These are phyloP conservation scores for Chromoteleia sp. DNA, from an alignment of 2,888 invertebrate species.

Conservation along the genomic window DNA sequence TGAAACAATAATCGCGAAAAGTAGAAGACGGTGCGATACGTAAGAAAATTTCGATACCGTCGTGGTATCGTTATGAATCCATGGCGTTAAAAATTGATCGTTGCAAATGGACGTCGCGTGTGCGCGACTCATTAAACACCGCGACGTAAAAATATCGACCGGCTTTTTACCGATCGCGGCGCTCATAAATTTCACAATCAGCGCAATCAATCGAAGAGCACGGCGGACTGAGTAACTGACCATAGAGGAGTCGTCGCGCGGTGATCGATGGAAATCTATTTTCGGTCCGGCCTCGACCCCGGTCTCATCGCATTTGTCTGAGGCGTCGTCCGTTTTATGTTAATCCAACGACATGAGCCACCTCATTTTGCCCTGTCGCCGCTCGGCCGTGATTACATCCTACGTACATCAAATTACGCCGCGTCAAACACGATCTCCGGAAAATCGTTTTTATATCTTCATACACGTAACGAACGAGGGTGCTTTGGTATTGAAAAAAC, in stretches of 20 bases:
- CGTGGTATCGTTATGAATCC: background rate
- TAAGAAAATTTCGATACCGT: no score
- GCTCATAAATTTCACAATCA: slow-evolving; percentile 58
- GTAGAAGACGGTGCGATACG: no score
- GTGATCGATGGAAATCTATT: slow-evolving; percentile 67
- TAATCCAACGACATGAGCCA: slow-evolving; percentile 54
- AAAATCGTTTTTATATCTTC: slow-evolving; percentile 33
- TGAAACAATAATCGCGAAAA: no score
- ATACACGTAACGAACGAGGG: background rate
- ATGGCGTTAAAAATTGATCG: no score
- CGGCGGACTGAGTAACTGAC: slow-evolving; percentile 59
- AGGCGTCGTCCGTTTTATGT: slow-evolving; percentile 58
- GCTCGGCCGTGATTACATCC: slow-evolving; percentile 32
- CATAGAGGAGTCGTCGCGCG: slow-evolving; percentile 51
- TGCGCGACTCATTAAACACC: no score
- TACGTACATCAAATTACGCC: slow-evolving; percentile 41
- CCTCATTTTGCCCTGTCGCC: slow-evolving; percentile 51
- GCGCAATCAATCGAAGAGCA: slow-evolving; percentile 49
- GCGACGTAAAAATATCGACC: slow-evolving; percentile 27
- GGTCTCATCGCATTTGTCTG: slow-evolving; percentile 51
- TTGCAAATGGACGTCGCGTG: slow-evolving; percentile 7
- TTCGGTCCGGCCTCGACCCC: slow-evolving; percentile 57
- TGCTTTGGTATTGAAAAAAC: background rate
- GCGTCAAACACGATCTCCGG: slow-evolving; percentile 27
- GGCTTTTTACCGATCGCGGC: slow-evolving; percentile 22